Conservation (phyloP, 2,888 invertebrate species). For the Drosophila glabriapex region DNA sequence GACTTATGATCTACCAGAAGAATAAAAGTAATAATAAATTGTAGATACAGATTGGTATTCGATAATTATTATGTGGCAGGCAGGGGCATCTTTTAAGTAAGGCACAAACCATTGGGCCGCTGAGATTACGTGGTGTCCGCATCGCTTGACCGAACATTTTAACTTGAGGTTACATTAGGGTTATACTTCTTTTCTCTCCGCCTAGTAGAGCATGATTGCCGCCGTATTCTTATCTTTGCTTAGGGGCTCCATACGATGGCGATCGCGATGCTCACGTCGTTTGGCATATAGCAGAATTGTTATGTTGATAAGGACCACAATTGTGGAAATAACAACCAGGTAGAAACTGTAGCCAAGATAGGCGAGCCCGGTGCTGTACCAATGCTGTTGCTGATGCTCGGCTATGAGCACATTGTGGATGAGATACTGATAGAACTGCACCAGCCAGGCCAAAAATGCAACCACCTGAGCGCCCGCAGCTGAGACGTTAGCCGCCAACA, state of each 20-base stretch:
- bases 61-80: conserved; percentile 59
- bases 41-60: conserved; percentile 21
- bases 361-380: conserved; percentile 93
- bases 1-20: conserved; percentile 39
- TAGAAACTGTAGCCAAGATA: conserved; percentile 95
- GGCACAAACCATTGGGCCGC: conserved; percentile 68
- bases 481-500: conserved; percentile 83
- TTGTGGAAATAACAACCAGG: conserved; percentile 83
- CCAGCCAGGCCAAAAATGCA: conserved; percentile 92
- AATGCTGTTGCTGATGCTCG: conserved; percentile 90
- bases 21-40: conserved; percentile 27
- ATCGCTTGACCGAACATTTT: conserved; percentile 43
- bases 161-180: conserved; percentile 64
- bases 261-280: conserved; percentile 77
- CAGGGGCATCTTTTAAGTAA: conserved; percentile 63
- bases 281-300: conserved; percentile 80
- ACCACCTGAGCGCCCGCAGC: conserved; percentile 91
- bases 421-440: conserved; percentile 92
- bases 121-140: conserved; percentile 60
- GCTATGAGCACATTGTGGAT: conserved; percentile 93
- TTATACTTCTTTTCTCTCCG: conserved; percentile 3
- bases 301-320: conserved; percentile 83
- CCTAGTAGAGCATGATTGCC: conserved; percentile 85
- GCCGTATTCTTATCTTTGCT: conserved; percentile 84
- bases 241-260: conserved; percentile 79